Evolutionary conservation across 2,888 invertebrate genomes (phyloP), one percentile per base, ranked within the genome.

Genomic region (Epistrophella euchroma): DNA sequence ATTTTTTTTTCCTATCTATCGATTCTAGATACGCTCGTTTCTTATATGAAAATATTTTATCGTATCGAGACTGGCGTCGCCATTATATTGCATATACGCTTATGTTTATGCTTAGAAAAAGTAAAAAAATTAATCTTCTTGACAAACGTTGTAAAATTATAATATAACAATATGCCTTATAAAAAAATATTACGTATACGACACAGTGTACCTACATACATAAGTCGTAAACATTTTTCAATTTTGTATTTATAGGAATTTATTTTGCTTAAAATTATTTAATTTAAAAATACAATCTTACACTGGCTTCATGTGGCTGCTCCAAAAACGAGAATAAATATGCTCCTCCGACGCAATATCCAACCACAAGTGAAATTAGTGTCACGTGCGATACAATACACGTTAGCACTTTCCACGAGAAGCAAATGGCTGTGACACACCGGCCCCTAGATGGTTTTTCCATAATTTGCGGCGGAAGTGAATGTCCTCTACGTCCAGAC

Each of bases 311-410:
- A 90, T 97, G 94, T 62, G 94, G 94, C 7, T 94, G 94, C 91
- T 97, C 97, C 78, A 97, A 93, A 66, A 94, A 93, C 92, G 96
- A 95, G 93, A 98, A 98, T 80, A 97, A 95, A 91, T 96, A 95
- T 17, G 97, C 97, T 10, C 98, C 98, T 75, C 97, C 94, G 89
- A 97, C 95, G 93, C 97, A 97, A 93, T 98, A 98, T 37, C 96
- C 96, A 87, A 98, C 97, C 88, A 98, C 98, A 91, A 97, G 93
- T 82, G 97, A 96, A 89, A 98, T 95, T 90, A 98, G 94, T 89
- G 97, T 96, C 90, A 97, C 96, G 93, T 98, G 98, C 0, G 97
- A 97, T 91, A 97, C 96, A 89, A 98, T 94, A 93, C 97, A 97
- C 73, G 97, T 96, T 91, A 96, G 95, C 56, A 97, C 94, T 92